Evolutionary conservation across 2,888 invertebrate species (phyloP).

Genomic region (Tanypteryx hageni): DNA sequence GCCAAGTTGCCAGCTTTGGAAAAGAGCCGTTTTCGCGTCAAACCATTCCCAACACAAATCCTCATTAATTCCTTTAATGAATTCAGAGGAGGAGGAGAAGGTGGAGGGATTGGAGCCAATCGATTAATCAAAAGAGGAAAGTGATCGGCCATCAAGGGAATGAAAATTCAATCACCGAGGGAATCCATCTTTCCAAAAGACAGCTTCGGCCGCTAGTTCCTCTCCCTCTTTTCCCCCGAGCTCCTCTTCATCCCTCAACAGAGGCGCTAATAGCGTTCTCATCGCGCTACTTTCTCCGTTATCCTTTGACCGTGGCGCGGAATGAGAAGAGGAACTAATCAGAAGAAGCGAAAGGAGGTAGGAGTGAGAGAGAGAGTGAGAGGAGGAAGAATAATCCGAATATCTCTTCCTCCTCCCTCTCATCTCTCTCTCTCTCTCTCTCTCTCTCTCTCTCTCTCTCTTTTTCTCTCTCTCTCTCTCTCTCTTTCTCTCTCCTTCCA

Average conservation of each 20-base stretch:
- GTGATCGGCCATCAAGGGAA: constrained; percentile 47
- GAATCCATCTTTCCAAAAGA: constrained; percentile 37
- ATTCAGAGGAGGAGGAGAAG: neutral
- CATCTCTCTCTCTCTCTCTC: neutral
- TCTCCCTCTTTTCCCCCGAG: neutral
- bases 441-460: neutral
- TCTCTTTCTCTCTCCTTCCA: neutral
- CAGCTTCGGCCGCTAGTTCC: neutral
- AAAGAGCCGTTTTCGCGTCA: neutral
- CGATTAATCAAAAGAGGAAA: constrained; percentile 42
- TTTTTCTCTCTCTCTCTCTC: too few relatives aligned
- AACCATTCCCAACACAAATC: neutral
- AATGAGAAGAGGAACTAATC: constrained; percentile 52
- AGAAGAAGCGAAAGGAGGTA: neutral
- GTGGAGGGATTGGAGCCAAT: neutral
- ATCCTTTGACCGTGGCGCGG: constrained; percentile 48
- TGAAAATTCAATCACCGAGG: constrained; percentile 52
- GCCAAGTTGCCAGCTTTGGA: neutral
- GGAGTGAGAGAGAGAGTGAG: neutral
- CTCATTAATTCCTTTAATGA: constrained; percentile 32
- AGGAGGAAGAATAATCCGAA: constrained; percentile 33
- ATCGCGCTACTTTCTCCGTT: neutral
- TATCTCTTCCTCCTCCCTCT: too few relatives aligned
- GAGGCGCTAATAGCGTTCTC: neutral
- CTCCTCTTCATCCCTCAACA: neutral